Evolutionary conservation across 2,113 vertebrate species (phyloP).

Genomic region (Trochalopteron elliotii): DNA sequence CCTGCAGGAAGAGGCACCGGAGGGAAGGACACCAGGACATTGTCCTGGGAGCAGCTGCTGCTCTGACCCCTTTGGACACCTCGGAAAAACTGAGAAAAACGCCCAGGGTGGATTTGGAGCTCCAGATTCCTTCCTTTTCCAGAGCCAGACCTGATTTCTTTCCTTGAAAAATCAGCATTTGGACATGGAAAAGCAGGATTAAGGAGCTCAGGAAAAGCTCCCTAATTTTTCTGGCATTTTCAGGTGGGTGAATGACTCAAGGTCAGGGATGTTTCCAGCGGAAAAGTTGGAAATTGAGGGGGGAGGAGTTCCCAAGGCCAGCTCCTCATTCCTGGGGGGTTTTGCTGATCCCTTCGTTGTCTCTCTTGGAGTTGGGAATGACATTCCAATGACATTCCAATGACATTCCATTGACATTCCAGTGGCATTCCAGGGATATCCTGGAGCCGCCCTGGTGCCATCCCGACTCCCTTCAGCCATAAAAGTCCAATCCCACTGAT

Average conservation of each 20-base stretch:
- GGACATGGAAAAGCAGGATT: fast-evolving
- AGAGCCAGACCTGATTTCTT: not conserved
- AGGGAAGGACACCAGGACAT: not conserved
- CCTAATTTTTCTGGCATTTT: not conserved
- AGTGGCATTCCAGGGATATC: not conserved
- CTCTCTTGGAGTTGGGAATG: not conserved
- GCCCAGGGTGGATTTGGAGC: not conserved
- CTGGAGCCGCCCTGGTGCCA: not conserved
- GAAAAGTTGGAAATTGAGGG: not conserved
- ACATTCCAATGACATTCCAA: not conserved
- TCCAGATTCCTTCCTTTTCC: not conserved
- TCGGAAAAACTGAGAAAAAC: not conserved
- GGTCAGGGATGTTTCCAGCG: fast-evolving
- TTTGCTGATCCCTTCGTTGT: not conserved
- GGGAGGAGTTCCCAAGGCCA: fast-evolving
- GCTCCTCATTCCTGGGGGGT: not conserved
- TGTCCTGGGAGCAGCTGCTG: not conserved
- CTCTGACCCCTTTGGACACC: not conserved
- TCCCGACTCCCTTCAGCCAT: too few relatives aligned
- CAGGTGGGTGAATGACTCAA: fast-evolving
- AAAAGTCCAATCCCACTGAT: not conserved
- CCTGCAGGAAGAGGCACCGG: fast-evolving
- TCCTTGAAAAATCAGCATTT: fast-evolving
- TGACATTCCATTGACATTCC: not conserved
- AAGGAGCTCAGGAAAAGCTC: not conserved